Base-by-base conservation (phyloP, 2,888 invertebrate genomes). In the Piscicola geometra region DNA sequence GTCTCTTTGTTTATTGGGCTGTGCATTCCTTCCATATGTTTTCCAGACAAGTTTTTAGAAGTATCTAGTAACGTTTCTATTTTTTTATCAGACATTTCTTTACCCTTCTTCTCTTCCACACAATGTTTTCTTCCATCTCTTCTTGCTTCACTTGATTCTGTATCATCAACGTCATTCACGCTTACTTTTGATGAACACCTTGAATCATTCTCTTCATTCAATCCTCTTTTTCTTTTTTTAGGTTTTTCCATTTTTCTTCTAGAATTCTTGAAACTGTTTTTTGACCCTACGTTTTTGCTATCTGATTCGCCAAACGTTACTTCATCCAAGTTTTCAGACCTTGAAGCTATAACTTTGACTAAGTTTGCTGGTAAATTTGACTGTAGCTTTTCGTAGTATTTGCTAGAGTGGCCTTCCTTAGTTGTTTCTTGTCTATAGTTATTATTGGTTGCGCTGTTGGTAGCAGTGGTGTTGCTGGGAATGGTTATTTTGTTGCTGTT, bases 191-290 rank as follows among this genome's bases (percentile, higher is more conserved):
- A 47, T 15, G 33, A 66, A 21, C 36, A 56, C 47, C 36, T 36
- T 73, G 30, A 64, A 9, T 64, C 66, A 5, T 25, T 25, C 28
- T 70, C 47, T 25, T 76, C 76, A 2, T 32, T 32, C 47, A 36
- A n/a, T 28, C 50, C 76, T n/a, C 71, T 80, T 71, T 81, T 82
- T 41, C 84, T 79, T 77, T 84, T 84, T 32, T 82, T 77, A 5
- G 85, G 84, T 69, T 82, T 81, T 30, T 84, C 85, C 81, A 83
- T 82, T 80, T 85, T 85, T n/a, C 85, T 76, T 18, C 85, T 78
- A 28, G 83, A 83, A 76, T 82, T 82, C 80, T 83, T 84, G 15
- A 75, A 78, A 28, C 30, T 35, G 18, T 32, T 33, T 67, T 35
- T 66, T 66, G 66, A 74, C 28, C 36, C 15, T 66, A n/a, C 15